Percentiles rank a stretch among this genome's conserved stretches.
Evolutionary conservation across 1,140 invertebrate species (phyloP).

Genomic region (Bacillus rossius): DNA sequence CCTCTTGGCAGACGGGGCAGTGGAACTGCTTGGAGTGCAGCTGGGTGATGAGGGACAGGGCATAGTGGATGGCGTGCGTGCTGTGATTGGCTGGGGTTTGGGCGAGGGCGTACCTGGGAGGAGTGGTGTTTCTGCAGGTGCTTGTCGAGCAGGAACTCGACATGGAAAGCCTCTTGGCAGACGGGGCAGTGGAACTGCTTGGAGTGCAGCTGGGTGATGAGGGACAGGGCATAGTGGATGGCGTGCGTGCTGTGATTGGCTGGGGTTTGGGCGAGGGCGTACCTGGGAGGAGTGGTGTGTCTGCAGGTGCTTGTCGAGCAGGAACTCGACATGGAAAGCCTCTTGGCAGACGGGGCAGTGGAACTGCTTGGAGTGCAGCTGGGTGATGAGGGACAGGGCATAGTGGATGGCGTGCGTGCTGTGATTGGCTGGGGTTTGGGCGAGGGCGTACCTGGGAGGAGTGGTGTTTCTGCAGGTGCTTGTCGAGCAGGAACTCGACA

Average conservation of each 20-base stretch:
- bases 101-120: constrained; percentile 29
- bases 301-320: constrained; percentile 79
- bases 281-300: constrained; percentile 53
- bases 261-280: not conserved
- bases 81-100: no score
- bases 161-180: constrained; percentile 58
- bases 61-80: no score
- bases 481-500: constrained; percentile 80
- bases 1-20: constrained; percentile 72
- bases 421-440: not conserved
- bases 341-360: not conserved
- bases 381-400: not conserved
- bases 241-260: not conserved
- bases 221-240: not conserved
- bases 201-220: not conserved
- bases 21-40: constrained; percentile 69
- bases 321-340: constrained; percentile 81
- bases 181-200: not conserved
- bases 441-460: constrained; percentile 24
- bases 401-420: not conserved
- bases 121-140: constrained; percentile 73
- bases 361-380: not conserved
- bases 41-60: constrained; percentile 60
- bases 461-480: constrained; percentile 74
- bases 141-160: constrained; percentile 79